phyloP scores from a whole-genome alignment of 2,888 invertebrate genomes.

The Chaitophorus viminalis region DNA sequence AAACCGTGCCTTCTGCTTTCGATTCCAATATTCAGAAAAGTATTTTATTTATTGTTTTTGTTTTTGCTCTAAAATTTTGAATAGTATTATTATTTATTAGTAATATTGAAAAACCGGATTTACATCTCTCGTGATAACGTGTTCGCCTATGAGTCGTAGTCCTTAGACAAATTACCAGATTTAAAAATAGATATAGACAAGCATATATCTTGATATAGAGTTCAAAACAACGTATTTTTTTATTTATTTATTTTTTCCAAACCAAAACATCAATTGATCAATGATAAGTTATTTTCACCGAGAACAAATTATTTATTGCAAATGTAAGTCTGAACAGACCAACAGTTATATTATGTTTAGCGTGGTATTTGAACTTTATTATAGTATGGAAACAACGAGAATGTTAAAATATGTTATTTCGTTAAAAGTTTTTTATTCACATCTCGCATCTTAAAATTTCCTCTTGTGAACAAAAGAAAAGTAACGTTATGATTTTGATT shows the following conservation, averaged over 20 bases:
- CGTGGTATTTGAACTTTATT: conserved; percentile 24
- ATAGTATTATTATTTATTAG: too few species aligned
- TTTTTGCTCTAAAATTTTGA: too few species aligned
- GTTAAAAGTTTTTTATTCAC: conserved; percentile 26
- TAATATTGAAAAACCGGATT: too few species aligned
- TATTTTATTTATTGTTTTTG: too few species aligned
- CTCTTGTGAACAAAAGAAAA: background rate
- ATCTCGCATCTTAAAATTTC: background rate
- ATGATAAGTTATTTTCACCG: background rate
- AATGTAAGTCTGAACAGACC: background rate
- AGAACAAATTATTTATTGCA: conserved; percentile 25
- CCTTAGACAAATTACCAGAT: too few species aligned
- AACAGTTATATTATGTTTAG: too few species aligned
- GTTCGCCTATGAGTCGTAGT: too few species aligned
- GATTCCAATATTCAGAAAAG: too few species aligned
- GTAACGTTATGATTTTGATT: background rate
- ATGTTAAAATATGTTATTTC: conserved; percentile 39
- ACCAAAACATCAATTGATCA: conserved; percentile 26
- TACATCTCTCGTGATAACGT: too few species aligned
- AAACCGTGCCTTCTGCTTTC: too few species aligned
- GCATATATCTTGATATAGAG: too few species aligned
- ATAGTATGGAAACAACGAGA: background rate
- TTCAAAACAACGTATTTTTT: background rate
- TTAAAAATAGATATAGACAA: too few species aligned
- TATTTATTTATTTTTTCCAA: background rate